Base-by-base conservation (phyloP, 1,140 invertebrate genomes). In the Odontomachus brunneus region DNA sequence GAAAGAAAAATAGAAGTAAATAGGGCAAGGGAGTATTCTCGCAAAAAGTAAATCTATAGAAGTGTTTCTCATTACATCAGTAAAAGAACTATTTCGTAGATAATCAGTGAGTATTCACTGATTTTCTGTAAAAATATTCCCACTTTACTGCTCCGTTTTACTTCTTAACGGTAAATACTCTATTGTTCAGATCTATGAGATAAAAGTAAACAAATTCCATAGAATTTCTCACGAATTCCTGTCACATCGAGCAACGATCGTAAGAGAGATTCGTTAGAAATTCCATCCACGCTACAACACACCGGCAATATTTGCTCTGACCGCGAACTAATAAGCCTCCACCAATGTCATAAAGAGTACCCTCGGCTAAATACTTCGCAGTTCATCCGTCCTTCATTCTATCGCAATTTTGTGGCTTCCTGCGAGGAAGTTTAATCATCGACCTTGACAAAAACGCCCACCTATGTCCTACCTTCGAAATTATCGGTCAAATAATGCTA, bases 311-410 rank as follows among this genome's bases (percentile, higher is more conserved):
- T 88, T 85, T 83, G 55, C 55, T 73, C 62, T 26, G 57, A 62
- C 60, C 57, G 26, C 55, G 48, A 62, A 78, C 62, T 88, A 88
- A 88, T 89, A 89, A 89, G 82, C 78, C 38, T 11, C 67, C 24
- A 88, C 62, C 83, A 66, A 57, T 88, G 78, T 87, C 82, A 66
- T 81, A 83, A 84, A 89, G 66, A 83, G 63, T 19, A 89, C 44
- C 76, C 85, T 75, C 51, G 24, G 48, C 73, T 84, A 89, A 89
- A 89, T 83, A 83, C 82, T 86, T 65, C 48, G 38, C 72, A 59
- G 14, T 55, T 74, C 59, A 38, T 29, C 4, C 82, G 11, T 69
- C n/a, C 44, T 76, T 66, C 73, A 63, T 62, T 9, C 33, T 67
- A 3, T 49, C 51, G 19, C 66, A 76, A 38, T n/a, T 11, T 14